A percentile compares a stretch with the other conserved stretches of the same genome.
Evolutionary conservation across 1,140 invertebrate genomes (phyloP).

Genomic region (Bombus sylvicola): DNA sequence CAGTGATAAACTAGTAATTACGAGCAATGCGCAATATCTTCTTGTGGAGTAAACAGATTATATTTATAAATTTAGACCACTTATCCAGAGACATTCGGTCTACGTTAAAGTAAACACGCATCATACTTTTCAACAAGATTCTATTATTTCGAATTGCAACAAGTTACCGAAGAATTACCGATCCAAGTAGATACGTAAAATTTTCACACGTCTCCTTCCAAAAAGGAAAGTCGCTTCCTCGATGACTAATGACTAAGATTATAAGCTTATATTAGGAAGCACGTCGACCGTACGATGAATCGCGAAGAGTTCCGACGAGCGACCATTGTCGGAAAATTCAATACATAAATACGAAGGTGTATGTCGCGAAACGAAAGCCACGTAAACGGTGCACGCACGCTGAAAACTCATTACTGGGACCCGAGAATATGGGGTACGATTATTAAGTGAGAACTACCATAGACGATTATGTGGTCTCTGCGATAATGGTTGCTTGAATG

Average conservation of each 20-base stretch:
- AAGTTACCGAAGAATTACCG: too few species aligned
- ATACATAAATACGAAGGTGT: constrained; percentile 64
- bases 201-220: not conserved
- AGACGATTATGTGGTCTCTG: constrained; percentile 79
- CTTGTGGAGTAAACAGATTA: not conserved
- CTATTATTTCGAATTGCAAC: not conserved
- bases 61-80: not conserved
- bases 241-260: not conserved
- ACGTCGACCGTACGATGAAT: not conserved
- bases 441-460: constrained; percentile 79
- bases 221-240: not conserved
- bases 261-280: constrained; percentile 20
- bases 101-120: too few species aligned
- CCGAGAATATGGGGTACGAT: constrained; percentile 78
- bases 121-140: too few species aligned
- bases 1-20: too few species aligned
- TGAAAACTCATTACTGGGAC: constrained; percentile 75
- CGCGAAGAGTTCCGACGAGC: not conserved
- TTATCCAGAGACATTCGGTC: too few species aligned
- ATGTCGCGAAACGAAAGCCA: constrained; percentile 54
- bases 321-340: constrained; percentile 66
- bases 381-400: constrained; percentile 65
- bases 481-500: constrained; percentile 81
- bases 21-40: too few species aligned
- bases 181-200: not conserved